A percentile compares a stretch with the other conserved stretches of the same genome.
phyloP scores from a whole-genome alignment of 1,140 invertebrate species.

The Andricus grossulariae region DNA sequence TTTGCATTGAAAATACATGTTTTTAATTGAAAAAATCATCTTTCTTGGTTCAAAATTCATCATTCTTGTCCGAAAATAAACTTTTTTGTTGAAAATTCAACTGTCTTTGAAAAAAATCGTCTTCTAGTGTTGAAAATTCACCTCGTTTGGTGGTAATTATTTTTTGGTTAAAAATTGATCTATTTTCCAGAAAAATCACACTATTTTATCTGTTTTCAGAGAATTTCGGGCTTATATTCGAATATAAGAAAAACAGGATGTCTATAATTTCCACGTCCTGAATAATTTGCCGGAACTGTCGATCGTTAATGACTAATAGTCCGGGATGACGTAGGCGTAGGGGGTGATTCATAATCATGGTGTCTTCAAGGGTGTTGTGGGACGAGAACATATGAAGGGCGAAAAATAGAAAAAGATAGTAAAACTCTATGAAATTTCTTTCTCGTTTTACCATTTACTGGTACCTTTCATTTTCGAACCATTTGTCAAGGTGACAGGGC shows the following conservation, averaged over 20 bases:
- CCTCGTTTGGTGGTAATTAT: no score
- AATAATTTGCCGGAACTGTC: slow-evolving; percentile 64
- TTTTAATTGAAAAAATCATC: no score
- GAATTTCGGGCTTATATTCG: not conserved
- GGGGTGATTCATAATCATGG: slow-evolving; percentile 53
- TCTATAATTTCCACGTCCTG: slow-evolving; percentile 44
- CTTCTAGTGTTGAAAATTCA: no score
- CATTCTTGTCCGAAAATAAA: no score
- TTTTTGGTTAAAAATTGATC: no score
- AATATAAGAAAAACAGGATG: not conserved
- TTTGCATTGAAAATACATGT: no score
- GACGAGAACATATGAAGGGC: slow-evolving; percentile 64
- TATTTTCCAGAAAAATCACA: no score
- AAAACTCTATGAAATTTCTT: slow-evolving; percentile 36
- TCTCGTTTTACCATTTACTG: slow-evolving; percentile 46
- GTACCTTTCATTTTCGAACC: slow-evolving; percentile 65
- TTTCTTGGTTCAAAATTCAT: no score
- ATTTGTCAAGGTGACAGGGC: slow-evolving; percentile 74
- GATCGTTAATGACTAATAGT: slow-evolving; percentile 70
- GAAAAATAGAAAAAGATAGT: slow-evolving; percentile 44
- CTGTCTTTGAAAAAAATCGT: no score
- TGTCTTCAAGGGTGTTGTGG: slow-evolving; percentile 59
- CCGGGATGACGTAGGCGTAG: slow-evolving; percentile 39
- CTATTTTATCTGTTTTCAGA: no score
- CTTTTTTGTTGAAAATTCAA: no score